phyloP scores from a whole-genome alignment of 2,797 vertebrate species.

The Propithecus deckenii region DNA sequence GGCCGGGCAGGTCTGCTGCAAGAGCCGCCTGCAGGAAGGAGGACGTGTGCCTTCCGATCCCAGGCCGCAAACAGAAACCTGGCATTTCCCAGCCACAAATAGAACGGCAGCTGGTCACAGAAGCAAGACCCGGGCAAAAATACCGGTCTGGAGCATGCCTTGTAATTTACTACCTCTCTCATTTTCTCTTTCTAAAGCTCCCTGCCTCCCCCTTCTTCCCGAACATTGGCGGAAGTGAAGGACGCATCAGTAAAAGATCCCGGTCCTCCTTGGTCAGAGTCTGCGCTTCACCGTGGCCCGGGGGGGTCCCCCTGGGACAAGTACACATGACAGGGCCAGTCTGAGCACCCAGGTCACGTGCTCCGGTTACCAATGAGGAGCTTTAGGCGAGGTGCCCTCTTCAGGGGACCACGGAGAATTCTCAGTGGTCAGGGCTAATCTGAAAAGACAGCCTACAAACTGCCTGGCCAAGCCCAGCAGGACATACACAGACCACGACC shows the following conservation, averaged over 20 bases:
- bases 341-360: fast-evolving
- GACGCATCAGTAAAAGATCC: neutral
- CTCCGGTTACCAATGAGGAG: neutral
- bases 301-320: fast-evolving
- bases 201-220: neutral
- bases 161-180: neutral
- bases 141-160: neutral
- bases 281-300: neutral
- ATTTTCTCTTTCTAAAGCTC: neutral
- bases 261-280: neutral
- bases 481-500: neutral
- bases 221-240: neutral
- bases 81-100: neutral
- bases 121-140: neutral
- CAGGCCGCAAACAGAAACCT: neutral
- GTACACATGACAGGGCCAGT: fast-evolving
- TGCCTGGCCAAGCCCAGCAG: neutral
- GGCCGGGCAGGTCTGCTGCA: fast-evolving
- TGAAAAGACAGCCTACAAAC: neutral
- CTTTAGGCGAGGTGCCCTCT: neutral
- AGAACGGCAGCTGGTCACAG: neutral
- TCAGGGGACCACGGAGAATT: neutral
- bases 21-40: neutral
- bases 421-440: neutral
- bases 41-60: neutral